These are phyloP conservation scores for Cybosia mesomella DNA, from an alignment of 2,888 invertebrate genomes.

Conservation along the genomic window DNA sequence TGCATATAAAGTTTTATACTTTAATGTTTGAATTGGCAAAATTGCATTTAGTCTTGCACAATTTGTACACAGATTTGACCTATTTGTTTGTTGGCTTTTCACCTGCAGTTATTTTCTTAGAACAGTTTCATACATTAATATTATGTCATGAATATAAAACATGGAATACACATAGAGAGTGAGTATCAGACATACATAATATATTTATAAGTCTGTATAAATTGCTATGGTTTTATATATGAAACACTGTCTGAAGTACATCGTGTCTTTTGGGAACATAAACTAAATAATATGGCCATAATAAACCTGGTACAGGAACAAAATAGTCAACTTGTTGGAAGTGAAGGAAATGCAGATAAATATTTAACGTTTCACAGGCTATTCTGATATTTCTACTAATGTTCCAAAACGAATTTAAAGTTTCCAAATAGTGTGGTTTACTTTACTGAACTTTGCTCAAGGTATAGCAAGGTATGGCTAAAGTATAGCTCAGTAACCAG, in stretches of 20 bases:
- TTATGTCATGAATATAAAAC: constrained; percentile 36
- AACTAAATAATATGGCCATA: too few relatives aligned
- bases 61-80: constrained; percentile 42
- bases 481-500: too few relatives aligned
- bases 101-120: constrained; percentile 44
- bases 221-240: neutral
- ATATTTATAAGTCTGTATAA: neutral
- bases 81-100: constrained; percentile 56
- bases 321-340: neutral
- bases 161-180: neutral
- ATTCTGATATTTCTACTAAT: too few relatives aligned
- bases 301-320: neutral
- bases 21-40: constrained; percentile 6
- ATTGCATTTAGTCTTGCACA: constrained; percentile 8
- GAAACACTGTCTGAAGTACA: neutral
- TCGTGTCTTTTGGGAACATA: neutral
- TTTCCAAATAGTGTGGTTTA: too few relatives aligned
- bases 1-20: constrained; percentile 4
- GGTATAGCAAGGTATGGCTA: too few relatives aligned
- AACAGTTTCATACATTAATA: constrained; percentile 38
- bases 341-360: too few relatives aligned
- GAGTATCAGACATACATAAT: neutral
- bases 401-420: too few relatives aligned
- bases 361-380: neutral
- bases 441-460: too few relatives aligned